Evolutionary conservation across 2,888 invertebrate genomes (phyloP).

Genomic region (Chouioia cunea): DNA sequence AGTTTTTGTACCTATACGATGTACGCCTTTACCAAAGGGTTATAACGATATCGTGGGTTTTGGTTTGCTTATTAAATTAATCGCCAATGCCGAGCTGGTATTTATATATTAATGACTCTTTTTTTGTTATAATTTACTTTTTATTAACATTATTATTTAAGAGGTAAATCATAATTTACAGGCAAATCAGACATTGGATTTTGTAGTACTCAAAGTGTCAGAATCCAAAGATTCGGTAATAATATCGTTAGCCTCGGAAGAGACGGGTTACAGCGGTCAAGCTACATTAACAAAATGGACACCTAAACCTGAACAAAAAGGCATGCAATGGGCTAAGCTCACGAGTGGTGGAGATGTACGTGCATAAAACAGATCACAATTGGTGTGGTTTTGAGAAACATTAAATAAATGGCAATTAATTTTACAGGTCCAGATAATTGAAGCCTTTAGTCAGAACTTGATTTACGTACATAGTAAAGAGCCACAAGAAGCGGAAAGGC

Average conservation of each 20-base stretch:
- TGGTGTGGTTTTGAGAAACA: background rate
- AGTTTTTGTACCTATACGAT: conserved; percentile 45
- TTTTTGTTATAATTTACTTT: background rate
- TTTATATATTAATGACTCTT: background rate
- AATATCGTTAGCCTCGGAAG: conserved; percentile 4
- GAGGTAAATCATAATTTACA: conserved; percentile 6
- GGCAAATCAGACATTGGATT: conserved; percentile 7
- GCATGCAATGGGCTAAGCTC: conserved; percentile 51
- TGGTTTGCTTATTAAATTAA: conserved; percentile 28
- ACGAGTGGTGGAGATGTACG: conserved; percentile 55
- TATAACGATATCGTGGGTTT: conserved; percentile 51
- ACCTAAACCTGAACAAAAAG: conserved; percentile 54
- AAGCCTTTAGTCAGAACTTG: conserved; percentile 51
- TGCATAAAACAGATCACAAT: too few species aligned
- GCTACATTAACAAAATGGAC: conserved; percentile 55
- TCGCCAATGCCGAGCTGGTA: conserved; percentile 19
- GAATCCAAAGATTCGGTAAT: conserved; percentile 10
- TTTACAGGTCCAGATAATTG: conserved; percentile 56
- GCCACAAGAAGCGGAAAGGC: conserved; percentile 50
- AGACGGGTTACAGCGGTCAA: background rate
- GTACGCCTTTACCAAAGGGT: conserved; percentile 51
- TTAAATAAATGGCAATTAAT: conserved; percentile 1
- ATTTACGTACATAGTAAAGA: conserved; percentile 57
- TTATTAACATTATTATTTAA: conserved; percentile 4
- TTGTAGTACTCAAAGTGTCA: background rate